Evolutionary conservation across 2,888 invertebrate species (phyloP).

Genomic region (Luperina testacea): DNA sequence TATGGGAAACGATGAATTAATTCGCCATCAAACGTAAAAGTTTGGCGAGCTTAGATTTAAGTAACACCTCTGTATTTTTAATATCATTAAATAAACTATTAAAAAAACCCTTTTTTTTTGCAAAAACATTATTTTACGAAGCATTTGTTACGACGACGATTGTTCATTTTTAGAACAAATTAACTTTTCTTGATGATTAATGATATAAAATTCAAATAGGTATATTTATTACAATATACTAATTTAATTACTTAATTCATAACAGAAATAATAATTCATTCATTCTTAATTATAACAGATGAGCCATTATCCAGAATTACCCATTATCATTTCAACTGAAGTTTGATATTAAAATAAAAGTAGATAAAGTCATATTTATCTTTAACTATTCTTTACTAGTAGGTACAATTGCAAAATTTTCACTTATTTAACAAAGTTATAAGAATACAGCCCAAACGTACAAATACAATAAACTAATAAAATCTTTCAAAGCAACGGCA

Average conservation of each 20-base stretch:
- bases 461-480: constrained; percentile 20
- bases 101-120: background rate
- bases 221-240: background rate
- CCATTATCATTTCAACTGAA: background rate
- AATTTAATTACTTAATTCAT: background rate
- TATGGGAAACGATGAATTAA: background rate
- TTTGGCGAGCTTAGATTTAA: no score
- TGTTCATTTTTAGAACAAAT: background rate
- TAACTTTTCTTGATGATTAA: background rate
- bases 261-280: no score
- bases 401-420: background rate
- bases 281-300: background rate
- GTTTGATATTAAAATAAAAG: background rate
- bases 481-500: background rate
- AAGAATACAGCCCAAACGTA: background rate
- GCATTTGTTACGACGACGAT: background rate
- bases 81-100: no score
- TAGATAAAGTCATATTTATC: background rate
- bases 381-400: background rate
- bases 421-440: constrained; percentile 2
- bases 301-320: background rate
- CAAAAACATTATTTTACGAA: no score
- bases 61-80: no score
- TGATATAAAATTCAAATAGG: background rate
- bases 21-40: no score